Evolutionary conservation across 1,140 invertebrate species (phyloP).

Genomic region (Nixonia krombeini): DNA sequence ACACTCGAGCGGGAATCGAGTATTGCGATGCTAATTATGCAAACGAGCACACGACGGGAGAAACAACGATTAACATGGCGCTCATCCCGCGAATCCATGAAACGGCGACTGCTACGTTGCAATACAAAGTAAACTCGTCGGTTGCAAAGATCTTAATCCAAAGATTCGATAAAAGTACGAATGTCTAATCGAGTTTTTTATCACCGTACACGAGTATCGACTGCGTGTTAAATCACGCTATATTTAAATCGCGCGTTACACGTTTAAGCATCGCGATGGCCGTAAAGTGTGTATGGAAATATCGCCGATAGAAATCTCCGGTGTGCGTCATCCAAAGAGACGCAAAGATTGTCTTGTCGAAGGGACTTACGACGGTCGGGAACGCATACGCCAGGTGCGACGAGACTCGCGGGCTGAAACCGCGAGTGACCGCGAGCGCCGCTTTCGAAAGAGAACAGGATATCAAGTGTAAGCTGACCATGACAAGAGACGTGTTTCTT

Average conservation of each 20-base stretch:
- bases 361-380: too few species aligned
- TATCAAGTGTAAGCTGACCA: neutral
- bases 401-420: too few species aligned
- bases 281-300: too few species aligned
- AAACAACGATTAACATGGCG: slow-evolving; percentile 23
- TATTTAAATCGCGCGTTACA: neutral
- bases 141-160: too few species aligned
- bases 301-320: too few species aligned
- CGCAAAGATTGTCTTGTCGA: too few species aligned
- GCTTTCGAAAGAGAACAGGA: slow-evolving; percentile 34
- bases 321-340: too few species aligned
- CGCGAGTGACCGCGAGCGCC: neutral
- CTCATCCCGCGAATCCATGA: slow-evolving; percentile 31
- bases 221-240: slow-evolving; percentile 13
- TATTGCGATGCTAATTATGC: slow-evolving; percentile 24
- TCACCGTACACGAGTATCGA: too few species aligned
- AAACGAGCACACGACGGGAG: slow-evolving; percentile 13
- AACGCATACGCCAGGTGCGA: too few species aligned
- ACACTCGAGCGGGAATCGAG: slow-evolving; percentile 18
- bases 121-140: neutral
- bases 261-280: too few species aligned
- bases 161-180: slow-evolving; percentile 5
- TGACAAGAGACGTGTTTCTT: slow-evolving; percentile 26
- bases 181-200: neutral
- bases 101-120: neutral